These are phyloP conservation scores for Triplophysa siluroides DNA, from an alignment of 2,113 vertebrate species.

Conservation along the genomic window DNA sequence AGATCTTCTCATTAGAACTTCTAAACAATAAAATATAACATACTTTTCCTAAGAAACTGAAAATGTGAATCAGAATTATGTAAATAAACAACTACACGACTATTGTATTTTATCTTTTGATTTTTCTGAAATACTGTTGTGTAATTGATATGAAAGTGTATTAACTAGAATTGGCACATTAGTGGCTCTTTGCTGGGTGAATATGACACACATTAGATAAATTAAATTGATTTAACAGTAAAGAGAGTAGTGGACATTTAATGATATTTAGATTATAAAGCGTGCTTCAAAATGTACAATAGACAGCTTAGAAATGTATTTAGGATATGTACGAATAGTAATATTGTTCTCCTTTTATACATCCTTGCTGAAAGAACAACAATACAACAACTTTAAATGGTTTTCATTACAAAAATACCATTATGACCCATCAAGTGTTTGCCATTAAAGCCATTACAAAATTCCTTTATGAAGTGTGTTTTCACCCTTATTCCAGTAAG, in stretches of 20 bases:
- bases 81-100: not conserved
- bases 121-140: not conserved
- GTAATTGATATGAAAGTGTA: not conserved
- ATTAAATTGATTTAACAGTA: not conserved
- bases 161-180: not conserved
- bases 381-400: no score
- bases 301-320: no score
- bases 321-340: no score
- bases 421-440: no score
- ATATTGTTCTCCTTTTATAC: no score
- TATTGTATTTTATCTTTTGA: not conserved
- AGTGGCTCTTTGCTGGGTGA: not conserved
- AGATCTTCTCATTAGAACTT: no score
- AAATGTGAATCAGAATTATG: not conserved
- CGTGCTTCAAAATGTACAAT: not conserved
- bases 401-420: no score
- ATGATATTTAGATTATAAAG: not conserved
- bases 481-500: no score
- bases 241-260: no score
- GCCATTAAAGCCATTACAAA: no score
- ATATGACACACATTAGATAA: not conserved
- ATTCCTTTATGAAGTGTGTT: no score
- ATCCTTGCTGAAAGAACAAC: no score
- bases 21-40: not conserved
- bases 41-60: not conserved